A percentile compares a stretch with the other conserved stretches of the same genome.
These are phyloP conservation scores for Crossoptilon crossoptilon DNA, from an alignment of 2,797 vertebrate genomes.

Conservation along the genomic window DNA sequence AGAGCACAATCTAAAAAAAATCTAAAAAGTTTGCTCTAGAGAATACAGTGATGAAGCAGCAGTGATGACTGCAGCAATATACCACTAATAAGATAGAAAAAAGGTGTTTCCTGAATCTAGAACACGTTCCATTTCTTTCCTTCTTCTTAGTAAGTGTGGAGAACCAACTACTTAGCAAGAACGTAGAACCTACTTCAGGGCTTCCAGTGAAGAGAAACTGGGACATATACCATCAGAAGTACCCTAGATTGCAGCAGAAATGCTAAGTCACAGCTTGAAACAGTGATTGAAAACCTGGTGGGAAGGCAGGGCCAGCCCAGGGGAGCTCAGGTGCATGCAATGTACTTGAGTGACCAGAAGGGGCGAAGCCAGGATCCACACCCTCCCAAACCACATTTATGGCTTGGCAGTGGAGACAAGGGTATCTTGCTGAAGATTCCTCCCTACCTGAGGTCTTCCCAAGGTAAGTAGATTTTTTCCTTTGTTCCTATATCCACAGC, in stretches of 20 bases:
- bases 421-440: no score
- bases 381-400: no score
- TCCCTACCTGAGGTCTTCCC: no score
- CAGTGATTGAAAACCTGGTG: no score
- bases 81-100: not conserved
- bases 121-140: not conserved
- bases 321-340: no score
- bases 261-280: no score
- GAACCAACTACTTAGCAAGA: not conserved
- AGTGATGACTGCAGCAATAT: not conserved
- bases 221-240: not conserved
- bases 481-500: no score
- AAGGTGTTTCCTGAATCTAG: not conserved
- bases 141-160: not conserved
- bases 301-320: no score
- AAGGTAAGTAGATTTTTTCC: no score
- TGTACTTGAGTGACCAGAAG: no score
- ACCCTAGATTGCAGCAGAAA: not conserved
- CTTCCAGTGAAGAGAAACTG: not conserved
- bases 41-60: not conserved
- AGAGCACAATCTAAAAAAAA: not conserved
- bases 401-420: no score
- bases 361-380: no score
- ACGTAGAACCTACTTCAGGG: not conserved
- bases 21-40: not conserved